These are phyloP conservation scores for Himalopsyche tibetana DNA, from an alignment of 2,888 invertebrate species.

Conservation along the genomic window DNA sequence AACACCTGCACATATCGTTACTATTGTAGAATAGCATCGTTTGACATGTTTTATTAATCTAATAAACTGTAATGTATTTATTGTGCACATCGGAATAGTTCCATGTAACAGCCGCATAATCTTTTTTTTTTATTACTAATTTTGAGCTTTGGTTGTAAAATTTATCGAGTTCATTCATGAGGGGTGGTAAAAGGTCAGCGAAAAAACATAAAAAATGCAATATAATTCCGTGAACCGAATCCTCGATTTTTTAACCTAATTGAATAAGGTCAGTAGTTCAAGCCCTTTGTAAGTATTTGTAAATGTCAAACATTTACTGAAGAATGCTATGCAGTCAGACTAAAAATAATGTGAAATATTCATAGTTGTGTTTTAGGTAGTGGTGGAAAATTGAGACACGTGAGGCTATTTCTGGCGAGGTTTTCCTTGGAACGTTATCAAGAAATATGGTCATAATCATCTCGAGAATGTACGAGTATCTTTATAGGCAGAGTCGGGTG, in stretches of 20 bases:
- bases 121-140: too few relatives aligned
- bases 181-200: too few relatives aligned
- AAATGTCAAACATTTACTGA: not conserved
- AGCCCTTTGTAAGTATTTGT: not conserved
- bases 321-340: not conserved
- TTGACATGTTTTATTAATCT: too few relatives aligned
- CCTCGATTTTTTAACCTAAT: not conserved
- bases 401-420: slow-evolving; percentile 3
- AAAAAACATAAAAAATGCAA: too few relatives aligned
- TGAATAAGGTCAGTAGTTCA: slow-evolving; percentile 4
- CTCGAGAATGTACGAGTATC: not conserved
- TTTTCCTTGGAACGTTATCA: slow-evolving; percentile 9
- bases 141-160: too few relatives aligned
- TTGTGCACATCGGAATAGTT: too few relatives aligned
- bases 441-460: slow-evolving; percentile 33
- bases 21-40: too few relatives aligned
- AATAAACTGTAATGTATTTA: too few relatives aligned
- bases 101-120: too few relatives aligned
- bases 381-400: not conserved
- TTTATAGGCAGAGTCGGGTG: not conserved
- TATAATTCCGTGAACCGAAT: not conserved
- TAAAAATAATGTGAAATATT: slow-evolving; percentile 25
- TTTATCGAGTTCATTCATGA: too few relatives aligned
- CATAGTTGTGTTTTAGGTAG: slow-evolving; percentile 1
- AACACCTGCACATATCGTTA: too few relatives aligned